phyloP scores from a whole-genome alignment of 2,888 invertebrate genomes.

The Anarsia innoxiella region DNA sequence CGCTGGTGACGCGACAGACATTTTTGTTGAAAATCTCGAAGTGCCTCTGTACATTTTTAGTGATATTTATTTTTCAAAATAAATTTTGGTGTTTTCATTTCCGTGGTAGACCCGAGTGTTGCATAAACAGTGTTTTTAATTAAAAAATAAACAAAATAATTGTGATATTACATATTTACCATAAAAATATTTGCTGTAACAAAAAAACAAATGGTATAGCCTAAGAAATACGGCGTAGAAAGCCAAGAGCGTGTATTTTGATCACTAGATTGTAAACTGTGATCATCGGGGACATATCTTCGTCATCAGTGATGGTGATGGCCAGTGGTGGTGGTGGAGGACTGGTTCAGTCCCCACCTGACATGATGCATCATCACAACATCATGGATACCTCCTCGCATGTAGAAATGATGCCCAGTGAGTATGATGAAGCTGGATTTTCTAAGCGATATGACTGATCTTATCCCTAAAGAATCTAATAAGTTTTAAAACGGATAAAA shows the following conservation, averaged over 20 bases:
- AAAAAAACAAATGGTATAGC: background rate
- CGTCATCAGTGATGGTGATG: conserved; percentile 67
- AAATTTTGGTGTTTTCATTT: conserved; percentile 37
- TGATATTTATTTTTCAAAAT: conserved; percentile 23
- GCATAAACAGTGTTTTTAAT: conserved; percentile 9
- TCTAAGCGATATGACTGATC: background rate
- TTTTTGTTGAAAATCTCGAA: conserved; percentile 50
- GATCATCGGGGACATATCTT: conserved; percentile 3
- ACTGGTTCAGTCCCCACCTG: conserved; percentile 73
- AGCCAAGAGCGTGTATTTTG: too few species aligned
- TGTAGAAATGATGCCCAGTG: conserved; percentile 71
- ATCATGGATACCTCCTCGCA: conserved; percentile 70
- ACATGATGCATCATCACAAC: conserved; percentile 69
- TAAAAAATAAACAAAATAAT: conserved; percentile 11
- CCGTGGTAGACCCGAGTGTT: conserved; percentile 37
- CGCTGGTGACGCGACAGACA: conserved; percentile 36
- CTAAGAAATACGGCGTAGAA: too few species aligned
- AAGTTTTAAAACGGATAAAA: too few species aligned
- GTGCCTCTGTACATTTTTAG: conserved; percentile 53
- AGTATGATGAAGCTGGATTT: conserved; percentile 29
- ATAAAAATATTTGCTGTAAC: background rate
- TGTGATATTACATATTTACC: conserved; percentile 1
- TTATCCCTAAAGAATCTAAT: background rate
- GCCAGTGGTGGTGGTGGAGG: conserved; percentile 69
- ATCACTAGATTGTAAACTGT: background rate